phyloP scores from a whole-genome alignment of 2,797 vertebrate species.

The Luscinia megarhynchos region DNA sequence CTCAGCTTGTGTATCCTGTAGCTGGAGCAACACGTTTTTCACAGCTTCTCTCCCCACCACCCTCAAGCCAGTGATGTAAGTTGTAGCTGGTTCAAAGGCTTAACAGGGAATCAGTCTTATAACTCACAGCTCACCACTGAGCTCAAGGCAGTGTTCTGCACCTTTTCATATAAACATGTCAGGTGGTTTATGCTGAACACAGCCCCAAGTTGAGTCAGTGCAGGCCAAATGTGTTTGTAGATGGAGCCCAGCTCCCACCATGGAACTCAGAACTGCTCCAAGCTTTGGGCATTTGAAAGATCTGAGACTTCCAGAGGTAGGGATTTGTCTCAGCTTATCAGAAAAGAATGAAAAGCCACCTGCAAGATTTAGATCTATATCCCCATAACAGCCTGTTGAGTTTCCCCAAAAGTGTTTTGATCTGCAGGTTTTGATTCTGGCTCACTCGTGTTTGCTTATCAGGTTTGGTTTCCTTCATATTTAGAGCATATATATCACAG shows the following conservation, averaged over 20 bases:
- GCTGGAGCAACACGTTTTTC: neutral
- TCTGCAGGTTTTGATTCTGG: constrained; percentile 6
- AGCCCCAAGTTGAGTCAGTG: neutral
- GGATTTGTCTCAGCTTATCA: constrained; percentile 28
- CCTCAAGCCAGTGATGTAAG: neutral
- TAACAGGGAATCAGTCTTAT: neutral
- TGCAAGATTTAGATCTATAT: constrained; percentile 31
- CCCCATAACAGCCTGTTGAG: neutral
- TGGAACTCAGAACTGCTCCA: neutral
- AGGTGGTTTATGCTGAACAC: neutral
- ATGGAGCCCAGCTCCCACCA: neutral
- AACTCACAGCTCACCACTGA: neutral
- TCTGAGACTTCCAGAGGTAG: neutral
- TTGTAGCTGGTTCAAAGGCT: neutral
- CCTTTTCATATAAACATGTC: neutral
- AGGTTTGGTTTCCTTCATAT: constrained; percentile 1
- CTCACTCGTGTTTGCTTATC: neutral
- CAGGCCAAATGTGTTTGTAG: neutral
- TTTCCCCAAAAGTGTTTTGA: constrained; percentile 14
- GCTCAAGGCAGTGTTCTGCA: neutral
- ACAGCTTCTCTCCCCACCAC: neutral
- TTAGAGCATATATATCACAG: neutral
- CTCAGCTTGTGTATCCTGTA: neutral
- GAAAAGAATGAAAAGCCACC: constrained; percentile 11
- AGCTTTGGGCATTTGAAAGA: neutral